Evolutionary conservation across 2,888 invertebrate genomes (phyloP).

Genomic region (Philopedon plagiatum): DNA sequence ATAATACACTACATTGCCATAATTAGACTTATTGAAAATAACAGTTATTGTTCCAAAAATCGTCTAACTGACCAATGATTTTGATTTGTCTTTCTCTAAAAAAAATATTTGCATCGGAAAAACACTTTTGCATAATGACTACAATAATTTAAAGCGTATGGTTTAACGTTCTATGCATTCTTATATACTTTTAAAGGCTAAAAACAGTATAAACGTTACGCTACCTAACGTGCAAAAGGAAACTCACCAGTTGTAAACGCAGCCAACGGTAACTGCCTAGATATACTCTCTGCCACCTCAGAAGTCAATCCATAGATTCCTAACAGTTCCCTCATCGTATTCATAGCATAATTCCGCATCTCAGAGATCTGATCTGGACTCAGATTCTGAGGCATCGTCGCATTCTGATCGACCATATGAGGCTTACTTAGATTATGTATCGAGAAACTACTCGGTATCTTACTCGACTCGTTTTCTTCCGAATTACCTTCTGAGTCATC

Average conservation of each 20-base stretch:
- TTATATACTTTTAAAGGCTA: too few relatives aligned
- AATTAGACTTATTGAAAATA: too few relatives aligned
- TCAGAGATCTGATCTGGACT: slow-evolving; percentile 69
- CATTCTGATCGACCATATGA: slow-evolving; percentile 61
- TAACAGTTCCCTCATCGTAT: slow-evolving; percentile 83
- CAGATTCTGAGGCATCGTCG: slow-evolving; percentile 62
- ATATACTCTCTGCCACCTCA: slow-evolving; percentile 80
- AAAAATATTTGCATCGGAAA: too few relatives aligned
- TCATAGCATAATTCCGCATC: slow-evolving; percentile 83
- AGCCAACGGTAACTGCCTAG: slow-evolving; percentile 79
- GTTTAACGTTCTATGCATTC: too few relatives aligned
- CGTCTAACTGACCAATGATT: too few relatives aligned
- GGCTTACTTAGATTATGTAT: slow-evolving; percentile 67
- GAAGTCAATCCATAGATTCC: slow-evolving; percentile 83
- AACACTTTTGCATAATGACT: too few relatives aligned
- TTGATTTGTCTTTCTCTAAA: too few relatives aligned
- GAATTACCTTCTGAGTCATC: slow-evolving; percentile 62
- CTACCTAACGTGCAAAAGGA: neutral
- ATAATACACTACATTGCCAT: too few relatives aligned
- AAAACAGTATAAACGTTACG: too few relatives aligned
- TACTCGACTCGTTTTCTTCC: slow-evolving; percentile 58
- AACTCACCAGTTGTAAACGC: slow-evolving; percentile 78
- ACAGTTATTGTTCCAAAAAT: too few relatives aligned
- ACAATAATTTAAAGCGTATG: too few relatives aligned
- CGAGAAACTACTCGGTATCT: slow-evolving; percentile 66